Evolutionary conservation across 64 coral and sea anemone genomes (phyloP).

Genomic region (Porites lutea): DNA sequence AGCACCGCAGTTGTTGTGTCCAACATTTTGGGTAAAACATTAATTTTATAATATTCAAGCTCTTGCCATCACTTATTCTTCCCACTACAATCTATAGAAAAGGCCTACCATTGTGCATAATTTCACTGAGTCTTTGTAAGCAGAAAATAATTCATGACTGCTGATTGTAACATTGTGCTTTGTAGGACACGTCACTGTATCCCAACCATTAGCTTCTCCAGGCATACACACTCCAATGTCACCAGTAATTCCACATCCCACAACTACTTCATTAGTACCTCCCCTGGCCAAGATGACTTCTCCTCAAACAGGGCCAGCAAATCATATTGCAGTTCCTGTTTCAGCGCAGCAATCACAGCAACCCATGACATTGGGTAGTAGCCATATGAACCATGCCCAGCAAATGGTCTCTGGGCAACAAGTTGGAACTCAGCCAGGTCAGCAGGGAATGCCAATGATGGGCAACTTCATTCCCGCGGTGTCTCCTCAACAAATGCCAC

Average conservation of each 20-base stretch:
- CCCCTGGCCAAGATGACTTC: background rate
- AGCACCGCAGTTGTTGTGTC: too few species aligned
- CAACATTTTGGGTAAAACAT: too few species aligned
- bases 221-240: background rate
- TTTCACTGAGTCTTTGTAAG: too few species aligned
- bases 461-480: conserved; percentile 1
- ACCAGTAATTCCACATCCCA: conserved; percentile 5
- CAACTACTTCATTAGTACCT: background rate
- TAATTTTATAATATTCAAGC: background rate
- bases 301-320: background rate
- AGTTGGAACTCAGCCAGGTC: background rate
- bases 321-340: background rate
- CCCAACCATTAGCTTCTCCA: background rate
- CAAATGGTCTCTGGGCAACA: conserved; percentile 13
- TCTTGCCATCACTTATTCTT: too few species aligned
- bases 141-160: too few species aligned
- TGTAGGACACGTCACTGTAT: conserved; percentile 2
- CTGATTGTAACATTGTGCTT: background rate
- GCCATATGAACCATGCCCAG: conserved; percentile 10
- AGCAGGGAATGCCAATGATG: conserved; percentile 6
- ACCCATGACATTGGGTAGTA: background rate
- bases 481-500: background rate
- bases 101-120: too few species aligned
- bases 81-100: too few species aligned
- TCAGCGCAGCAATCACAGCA: background rate